Conservation (phyloP, 2,113 vertebrate genomes). For the Notothenia rossii region DNA sequence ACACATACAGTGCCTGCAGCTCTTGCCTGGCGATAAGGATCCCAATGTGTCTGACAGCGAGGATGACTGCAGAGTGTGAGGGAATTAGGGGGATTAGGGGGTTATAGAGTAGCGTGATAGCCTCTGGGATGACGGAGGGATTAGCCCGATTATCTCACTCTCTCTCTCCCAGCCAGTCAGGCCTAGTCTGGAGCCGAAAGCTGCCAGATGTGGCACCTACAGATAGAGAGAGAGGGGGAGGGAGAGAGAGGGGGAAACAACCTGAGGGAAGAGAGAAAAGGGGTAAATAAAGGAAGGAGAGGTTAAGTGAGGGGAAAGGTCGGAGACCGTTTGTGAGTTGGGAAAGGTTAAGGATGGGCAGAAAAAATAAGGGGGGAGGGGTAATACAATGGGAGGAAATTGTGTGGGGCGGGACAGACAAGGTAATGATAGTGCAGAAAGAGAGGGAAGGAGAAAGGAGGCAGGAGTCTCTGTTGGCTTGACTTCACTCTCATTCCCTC, state of each 20-base stretch:
- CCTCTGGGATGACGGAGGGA: conserved; percentile 85
- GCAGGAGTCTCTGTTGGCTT: conserved; percentile 65
- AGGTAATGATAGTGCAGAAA: conserved; percentile 66
- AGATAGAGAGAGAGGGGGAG: conserved; percentile 59
- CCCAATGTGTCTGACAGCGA: conserved; percentile 83
- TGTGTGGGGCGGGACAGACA: conserved; percentile 61
- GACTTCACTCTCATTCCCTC: conserved; percentile 70
- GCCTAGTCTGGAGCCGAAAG: conserved; percentile 74
- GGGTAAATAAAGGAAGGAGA: background rate
- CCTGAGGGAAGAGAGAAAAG: conserved; percentile 48
- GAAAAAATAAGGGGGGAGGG: conserved; percentile 1
- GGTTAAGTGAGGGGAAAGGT: conserved; percentile 19
- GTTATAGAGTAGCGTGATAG: conserved; percentile 86
- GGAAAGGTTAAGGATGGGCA: conserved; percentile 42
- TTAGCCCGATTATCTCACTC: conserved; percentile 86
- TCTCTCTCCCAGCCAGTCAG: conserved; percentile 70
- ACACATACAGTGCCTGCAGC: conserved; percentile 58
- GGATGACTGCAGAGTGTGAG: conserved; percentile 83
- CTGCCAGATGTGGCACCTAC: conserved; percentile 83
- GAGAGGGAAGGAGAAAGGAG: conserved; percentile 47
- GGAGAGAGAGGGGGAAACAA: conserved; percentile 47
- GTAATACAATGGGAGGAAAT: conserved; percentile 56
- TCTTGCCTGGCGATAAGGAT: conserved; percentile 80
- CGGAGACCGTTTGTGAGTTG: conserved; percentile 13
- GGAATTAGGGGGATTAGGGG: conserved; percentile 87